phyloP scores from a whole-genome alignment of 2,797 vertebrate species.

The Xiphorhynchus erythropygius region DNA sequence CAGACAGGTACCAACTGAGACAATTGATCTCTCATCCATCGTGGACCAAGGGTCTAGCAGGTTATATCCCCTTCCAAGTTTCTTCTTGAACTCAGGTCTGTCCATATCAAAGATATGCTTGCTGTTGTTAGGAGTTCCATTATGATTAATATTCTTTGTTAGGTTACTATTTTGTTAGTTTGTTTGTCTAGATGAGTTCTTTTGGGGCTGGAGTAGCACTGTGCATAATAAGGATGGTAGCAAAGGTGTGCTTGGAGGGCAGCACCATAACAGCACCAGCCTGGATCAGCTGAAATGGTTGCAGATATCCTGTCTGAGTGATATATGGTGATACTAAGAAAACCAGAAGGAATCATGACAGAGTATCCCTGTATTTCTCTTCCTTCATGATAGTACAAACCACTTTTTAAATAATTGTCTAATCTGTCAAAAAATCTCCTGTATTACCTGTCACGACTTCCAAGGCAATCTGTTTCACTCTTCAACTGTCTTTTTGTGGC shows the following conservation, averaged over 20 bases:
- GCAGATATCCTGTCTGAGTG: neutral
- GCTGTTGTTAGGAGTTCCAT: neutral
- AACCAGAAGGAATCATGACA: neutral
- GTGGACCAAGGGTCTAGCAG: neutral
- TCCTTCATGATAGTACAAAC: neutral
- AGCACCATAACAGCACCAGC: neutral
- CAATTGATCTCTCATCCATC: accelerated
- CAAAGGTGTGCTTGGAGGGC: accelerated
- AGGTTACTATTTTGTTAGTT: neutral
- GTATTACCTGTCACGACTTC: neutral
- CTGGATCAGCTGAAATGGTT: neutral
- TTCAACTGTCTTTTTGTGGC: neutral
- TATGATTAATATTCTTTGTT: neutral
- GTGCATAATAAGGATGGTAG: neutral
- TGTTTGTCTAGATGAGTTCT: neutral
- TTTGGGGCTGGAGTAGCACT: neutral
- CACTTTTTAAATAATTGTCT: neutral
- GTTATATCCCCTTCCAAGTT: neutral
- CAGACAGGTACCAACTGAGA: too few relatives aligned
- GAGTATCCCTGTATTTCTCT: neutral
- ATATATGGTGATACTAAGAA: neutral
- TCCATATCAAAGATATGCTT: neutral
- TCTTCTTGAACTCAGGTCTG: neutral
- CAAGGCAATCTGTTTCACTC: neutral
- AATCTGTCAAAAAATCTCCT: neutral